Evolutionary conservation across 1,140 invertebrate genomes (phyloP).

Genomic region (Gryllus bimaculatus): DNA sequence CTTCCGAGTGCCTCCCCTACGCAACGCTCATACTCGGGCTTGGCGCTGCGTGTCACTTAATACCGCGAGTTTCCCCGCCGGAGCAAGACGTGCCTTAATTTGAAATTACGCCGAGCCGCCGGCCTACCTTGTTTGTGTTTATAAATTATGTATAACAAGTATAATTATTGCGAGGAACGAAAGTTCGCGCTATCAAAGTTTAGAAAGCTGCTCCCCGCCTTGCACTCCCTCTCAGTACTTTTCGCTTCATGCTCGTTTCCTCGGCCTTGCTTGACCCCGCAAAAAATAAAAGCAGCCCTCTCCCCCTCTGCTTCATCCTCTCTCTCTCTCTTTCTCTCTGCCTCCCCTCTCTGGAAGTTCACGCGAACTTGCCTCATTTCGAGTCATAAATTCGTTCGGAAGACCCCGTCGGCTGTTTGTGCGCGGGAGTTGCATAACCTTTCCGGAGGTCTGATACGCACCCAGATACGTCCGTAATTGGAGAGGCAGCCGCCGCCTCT

Average conservation of each 20-base stretch:
- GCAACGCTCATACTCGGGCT: neutral
- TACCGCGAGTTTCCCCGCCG: neutral
- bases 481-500: too few species aligned
- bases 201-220: neutral
- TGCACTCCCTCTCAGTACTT: neutral
- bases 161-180: neutral
- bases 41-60: neutral
- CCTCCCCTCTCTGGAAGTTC: neutral
- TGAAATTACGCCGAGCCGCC: neutral
- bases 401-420: neutral
- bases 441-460: too few species aligned
- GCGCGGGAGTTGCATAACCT: too few species aligned
- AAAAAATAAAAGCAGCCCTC: neutral
- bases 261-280: neutral
- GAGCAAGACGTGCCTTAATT: neutral
- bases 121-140: neutral
- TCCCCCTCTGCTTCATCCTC: too few species aligned
- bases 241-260: neutral
- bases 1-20: neutral
- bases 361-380: neutral
- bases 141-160: constrained; percentile 6
- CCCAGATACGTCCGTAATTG: too few species aligned
- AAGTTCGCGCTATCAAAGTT: neutral
- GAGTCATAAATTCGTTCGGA: neutral
- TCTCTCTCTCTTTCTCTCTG: too few species aligned